Evolutionary conservation across 2,113 vertebrate species (phyloP).

Genomic region (Stictonetta naevosa): DNA sequence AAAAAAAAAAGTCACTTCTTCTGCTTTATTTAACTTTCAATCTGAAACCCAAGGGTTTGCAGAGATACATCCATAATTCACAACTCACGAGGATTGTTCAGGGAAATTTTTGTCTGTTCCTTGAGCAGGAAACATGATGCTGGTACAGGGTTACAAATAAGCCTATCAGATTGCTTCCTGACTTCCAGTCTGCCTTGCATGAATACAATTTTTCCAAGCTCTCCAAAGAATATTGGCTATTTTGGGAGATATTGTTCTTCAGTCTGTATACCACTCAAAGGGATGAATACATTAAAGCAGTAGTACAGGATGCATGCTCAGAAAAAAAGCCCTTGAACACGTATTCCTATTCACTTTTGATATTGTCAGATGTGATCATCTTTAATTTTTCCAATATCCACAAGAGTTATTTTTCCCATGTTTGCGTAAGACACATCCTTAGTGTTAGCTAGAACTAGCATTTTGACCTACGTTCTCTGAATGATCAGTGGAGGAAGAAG

Average conservation of each 20-base stretch:
- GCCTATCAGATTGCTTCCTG: rapidly evolving
- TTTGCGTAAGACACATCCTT: neutral
- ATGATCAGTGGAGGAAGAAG: neutral
- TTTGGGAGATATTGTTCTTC: neutral
- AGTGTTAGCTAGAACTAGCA: neutral
- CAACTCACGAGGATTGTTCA: neutral
- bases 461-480: neutral
- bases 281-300: neutral
- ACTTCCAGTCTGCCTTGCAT: neutral
- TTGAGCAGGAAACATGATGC: neutral
- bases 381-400: neutral
- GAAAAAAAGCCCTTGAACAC: neutral
- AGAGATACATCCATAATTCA: conserved; percentile 53
- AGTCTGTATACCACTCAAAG: neutral
- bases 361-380: neutral
- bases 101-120: neutral
- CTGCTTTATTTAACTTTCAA: conserved; percentile 53
- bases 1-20: neutral
- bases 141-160: neutral
- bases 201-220: neutral
- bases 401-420: neutral
- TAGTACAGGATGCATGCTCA: neutral
- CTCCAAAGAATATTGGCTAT: neutral
- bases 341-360: neutral
- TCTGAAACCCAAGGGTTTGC: neutral